These are phyloP conservation scores for Chloroceryle amazona DNA, from an alignment of 2,797 vertebrate species.

Conservation along the genomic window DNA sequence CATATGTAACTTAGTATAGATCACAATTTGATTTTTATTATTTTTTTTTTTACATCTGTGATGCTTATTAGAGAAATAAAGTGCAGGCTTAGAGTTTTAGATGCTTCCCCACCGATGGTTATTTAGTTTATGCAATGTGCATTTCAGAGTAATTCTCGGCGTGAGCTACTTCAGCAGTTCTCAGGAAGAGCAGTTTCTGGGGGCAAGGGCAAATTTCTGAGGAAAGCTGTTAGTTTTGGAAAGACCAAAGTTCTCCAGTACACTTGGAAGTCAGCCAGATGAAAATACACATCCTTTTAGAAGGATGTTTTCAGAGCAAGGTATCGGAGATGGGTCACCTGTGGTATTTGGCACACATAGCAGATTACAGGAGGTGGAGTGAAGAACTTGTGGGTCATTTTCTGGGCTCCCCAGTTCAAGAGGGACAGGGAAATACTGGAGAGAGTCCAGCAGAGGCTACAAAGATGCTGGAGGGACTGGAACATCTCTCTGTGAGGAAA, in stretches of 20 bases:
- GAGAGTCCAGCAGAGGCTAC: too few relatives aligned
- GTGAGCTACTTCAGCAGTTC: neutral
- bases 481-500: too few relatives aligned
- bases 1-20: neutral
- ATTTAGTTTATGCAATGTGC: neutral
- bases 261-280: neutral
- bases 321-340: neutral
- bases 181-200: neutral
- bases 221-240: neutral
- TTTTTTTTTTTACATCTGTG: neutral
- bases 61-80: neutral
- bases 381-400: neutral
- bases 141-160: neutral
- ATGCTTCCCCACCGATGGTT: neutral
- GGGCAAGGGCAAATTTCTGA: neutral
- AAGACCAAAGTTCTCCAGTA: neutral
- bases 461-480: too few relatives aligned
- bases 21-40: too few relatives aligned
- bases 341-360: neutral
- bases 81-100: neutral
- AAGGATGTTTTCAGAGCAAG: neutral
- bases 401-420: neutral
- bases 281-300: neutral
- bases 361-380: neutral
- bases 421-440: too few relatives aligned